Base-by-base conservation (phyloP, 1,140 invertebrate species). In the Atta colombica region DNA sequence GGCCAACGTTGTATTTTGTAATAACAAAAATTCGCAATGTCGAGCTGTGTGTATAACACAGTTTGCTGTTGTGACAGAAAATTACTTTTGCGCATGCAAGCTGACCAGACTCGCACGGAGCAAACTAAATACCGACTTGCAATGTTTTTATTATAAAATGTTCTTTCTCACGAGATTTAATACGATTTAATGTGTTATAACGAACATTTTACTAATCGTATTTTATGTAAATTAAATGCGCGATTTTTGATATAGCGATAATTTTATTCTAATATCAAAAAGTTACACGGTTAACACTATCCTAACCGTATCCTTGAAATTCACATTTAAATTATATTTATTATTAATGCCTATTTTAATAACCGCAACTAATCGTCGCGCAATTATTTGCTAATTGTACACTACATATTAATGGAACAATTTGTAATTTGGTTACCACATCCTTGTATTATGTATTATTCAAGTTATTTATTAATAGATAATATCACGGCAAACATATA, bases 11-110 rank as follows among this genome's bases (percentile, higher is more conserved):
- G 45, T 84, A 84, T 84, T 84, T 84, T 84, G 80, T 84, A 74
- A 84, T 84, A 84, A 84, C 80, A 84, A 84, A 84, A 84, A 84
- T 82, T 82, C 80, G 53, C 80, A 28, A 82, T 63, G 69, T 61
- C 80, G 68, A 82, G 68, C 35, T 51, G 25, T 61, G 68, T 45
- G 45, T 75, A 25, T 75, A 75, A 74, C 80, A 31, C 55, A 74
- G 80, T 75, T 84, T 35, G 80, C 80, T 74, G 78, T 82, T 72
- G 80, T 72, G 68, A 61, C 69, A 75, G 80, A 75, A 61, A 84
- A 84, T 84, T 84, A 84, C 69, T 61, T 84, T 75, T 61, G 39
- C 80, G 31, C 69, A 31, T 21, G 53, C 78, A 55, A 75, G 55
- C 80, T 74, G 28, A 84, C 80, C 55, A 31, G 53, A 5, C 80